Percentiles rank a stretch among this genome's conserved stretches.
phyloP scores from a whole-genome alignment of 92 coral and sea anemone species.

The Phenganax subtilis region DNA sequence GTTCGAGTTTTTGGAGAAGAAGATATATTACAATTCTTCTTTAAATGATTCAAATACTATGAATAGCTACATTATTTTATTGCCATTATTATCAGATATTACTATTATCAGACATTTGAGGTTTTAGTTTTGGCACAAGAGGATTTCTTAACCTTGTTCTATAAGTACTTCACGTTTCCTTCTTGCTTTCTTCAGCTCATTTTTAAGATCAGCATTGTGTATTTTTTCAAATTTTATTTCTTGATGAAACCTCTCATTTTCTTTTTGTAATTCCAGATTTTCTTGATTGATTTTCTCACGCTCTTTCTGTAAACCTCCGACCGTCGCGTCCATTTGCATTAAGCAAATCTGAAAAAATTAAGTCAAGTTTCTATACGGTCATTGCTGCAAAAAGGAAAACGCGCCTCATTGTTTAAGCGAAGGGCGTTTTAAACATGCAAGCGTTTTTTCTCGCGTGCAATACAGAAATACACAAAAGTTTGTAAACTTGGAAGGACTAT shows the following conservation, averaged over 20 bases:
- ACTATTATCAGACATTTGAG: too few relatives aligned
- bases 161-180: background rate
- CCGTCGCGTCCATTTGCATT: conserved; percentile 42
- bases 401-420: too few relatives aligned
- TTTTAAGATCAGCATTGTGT: conserved; percentile 39
- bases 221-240: conserved; percentile 37
- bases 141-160: background rate
- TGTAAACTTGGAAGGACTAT: too few relatives aligned
- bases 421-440: too few relatives aligned
- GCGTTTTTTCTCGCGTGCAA: too few relatives aligned
- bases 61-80: too few relatives aligned
- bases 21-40: background rate
- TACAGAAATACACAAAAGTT: too few relatives aligned
- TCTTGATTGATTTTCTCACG: conserved; percentile 36
- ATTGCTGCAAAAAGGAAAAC: too few relatives aligned
- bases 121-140: background rate
- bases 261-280: conserved; percentile 33
- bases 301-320: conserved; percentile 29
- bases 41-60: too few relatives aligned
- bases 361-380: too few relatives aligned
- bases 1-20: background rate
- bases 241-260: conserved; percentile 33
- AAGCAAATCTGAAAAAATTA: background rate
- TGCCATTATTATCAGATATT: too few relatives aligned
- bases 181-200: conserved; percentile 29